Evolutionary conservation across 2,113 vertebrate genomes (phyloP).

Genomic region (Acanthochromis polyacanthus): DNA sequence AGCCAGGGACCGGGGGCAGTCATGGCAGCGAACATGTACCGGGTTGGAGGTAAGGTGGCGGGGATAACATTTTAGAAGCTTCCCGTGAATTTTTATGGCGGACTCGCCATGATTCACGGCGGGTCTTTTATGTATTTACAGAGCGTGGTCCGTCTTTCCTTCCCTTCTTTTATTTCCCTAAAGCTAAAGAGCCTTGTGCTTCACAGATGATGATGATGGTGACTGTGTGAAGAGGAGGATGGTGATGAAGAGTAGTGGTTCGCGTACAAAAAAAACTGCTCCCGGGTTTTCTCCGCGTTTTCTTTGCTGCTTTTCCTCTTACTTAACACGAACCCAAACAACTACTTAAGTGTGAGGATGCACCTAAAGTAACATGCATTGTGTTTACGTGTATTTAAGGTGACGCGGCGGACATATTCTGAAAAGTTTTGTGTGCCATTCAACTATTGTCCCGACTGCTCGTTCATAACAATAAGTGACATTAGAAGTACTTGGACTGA

Average conservation of each 20-base stretch:
- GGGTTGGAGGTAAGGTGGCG: constrained; percentile 88
- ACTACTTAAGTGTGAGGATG: constrained; percentile 23
- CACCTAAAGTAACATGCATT: constrained; percentile 28
- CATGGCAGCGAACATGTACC: constrained; percentile 92
- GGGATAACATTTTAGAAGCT: constrained; percentile 32
- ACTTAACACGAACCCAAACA: constrained; percentile 43
- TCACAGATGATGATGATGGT: constrained; percentile 75
- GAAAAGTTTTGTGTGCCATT: constrained; percentile 76
- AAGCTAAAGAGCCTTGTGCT: constrained; percentile 80
- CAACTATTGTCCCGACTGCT: constrained; percentile 22
- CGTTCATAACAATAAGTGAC: constrained; percentile 7
- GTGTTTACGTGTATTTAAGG: constrained; percentile 35
- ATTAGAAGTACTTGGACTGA: not conserved
- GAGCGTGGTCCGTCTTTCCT: constrained; percentile 73
- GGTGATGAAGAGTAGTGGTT: constrained; percentile 78
- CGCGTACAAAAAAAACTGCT: constrained; percentile 41
- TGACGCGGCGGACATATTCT: constrained; percentile 29
- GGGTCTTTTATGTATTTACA: constrained; percentile 60
- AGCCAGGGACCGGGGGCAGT: constrained; percentile 85
- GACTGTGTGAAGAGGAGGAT: constrained; percentile 69
- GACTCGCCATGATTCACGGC: constrained; percentile 55
- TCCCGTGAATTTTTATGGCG: constrained; percentile 39
- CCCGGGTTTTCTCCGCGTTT: constrained; percentile 33
- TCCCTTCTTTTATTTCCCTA: constrained; percentile 80
- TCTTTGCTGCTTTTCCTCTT: constrained; percentile 36